phyloP scores from a whole-genome alignment of 2,888 invertebrate genomes.

The Ptilodon capucinus region DNA sequence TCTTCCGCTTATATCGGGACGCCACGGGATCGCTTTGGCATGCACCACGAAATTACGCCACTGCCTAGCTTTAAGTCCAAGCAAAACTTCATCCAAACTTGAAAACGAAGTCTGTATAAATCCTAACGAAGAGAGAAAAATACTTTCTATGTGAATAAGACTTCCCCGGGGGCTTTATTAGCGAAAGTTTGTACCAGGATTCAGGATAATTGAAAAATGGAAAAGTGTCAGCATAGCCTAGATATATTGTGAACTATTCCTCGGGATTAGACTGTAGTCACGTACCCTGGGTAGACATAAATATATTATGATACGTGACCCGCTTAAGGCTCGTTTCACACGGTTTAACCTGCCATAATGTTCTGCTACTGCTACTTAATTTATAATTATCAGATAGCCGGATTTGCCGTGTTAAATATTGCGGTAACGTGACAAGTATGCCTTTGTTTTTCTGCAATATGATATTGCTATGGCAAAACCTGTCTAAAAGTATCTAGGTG shows the following conservation, averaged over 20 bases:
- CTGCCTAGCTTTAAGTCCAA: background rate
- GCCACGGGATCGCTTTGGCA: no score
- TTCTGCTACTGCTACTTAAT: no score
- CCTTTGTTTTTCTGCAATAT: no score
- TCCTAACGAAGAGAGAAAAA: background rate
- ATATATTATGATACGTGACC: background rate
- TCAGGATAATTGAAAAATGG: background rate
- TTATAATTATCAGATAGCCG: no score
- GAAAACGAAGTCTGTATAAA: background rate
- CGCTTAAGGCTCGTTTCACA: background rate
- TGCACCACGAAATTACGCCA: background rate
- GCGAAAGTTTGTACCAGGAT: background rate
- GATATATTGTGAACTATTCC: background rate
- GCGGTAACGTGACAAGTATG: no score
- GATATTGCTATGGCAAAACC: no score
- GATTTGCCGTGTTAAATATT: no score
- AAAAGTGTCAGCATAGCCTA: background rate
- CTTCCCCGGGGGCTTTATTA: background rate
- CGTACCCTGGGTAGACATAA: background rate
- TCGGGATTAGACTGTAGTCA: background rate
- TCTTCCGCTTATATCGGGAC: no score
- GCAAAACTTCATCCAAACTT: background rate
- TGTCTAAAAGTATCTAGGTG: no score
- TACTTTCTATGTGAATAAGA: background rate
- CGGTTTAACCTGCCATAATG: no score